phyloP scores from a whole-genome alignment of 2,888 invertebrate genomes.

The Nomada ruficornis region DNA sequence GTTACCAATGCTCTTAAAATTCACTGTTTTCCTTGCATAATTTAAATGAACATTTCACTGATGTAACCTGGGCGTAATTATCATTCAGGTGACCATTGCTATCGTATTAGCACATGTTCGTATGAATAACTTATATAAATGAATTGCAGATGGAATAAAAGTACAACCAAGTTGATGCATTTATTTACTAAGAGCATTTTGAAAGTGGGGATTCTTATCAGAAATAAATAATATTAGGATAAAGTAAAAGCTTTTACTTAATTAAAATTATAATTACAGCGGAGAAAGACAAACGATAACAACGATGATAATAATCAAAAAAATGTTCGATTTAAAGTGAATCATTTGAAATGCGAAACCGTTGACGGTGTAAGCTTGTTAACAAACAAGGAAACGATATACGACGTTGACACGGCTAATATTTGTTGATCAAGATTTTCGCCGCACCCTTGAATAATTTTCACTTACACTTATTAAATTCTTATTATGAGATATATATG shows the following conservation, averaged over 20 bases:
- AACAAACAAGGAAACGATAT: constrained; percentile 6
- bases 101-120: background rate
- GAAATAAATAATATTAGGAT: background rate
- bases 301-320: background rate
- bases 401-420: background rate
- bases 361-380: background rate
- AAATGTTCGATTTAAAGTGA: background rate
- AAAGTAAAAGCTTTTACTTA: background rate
- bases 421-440: constrained; percentile 15
- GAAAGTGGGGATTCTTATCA: background rate
- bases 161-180: background rate
- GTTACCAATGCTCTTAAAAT: too few relatives aligned
- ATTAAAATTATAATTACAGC: background rate
- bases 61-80: too few relatives aligned
- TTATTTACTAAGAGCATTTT: background rate
- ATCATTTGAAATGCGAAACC: background rate
- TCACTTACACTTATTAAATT: background rate
- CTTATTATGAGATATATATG: too few relatives aligned
- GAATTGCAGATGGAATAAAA: background rate
- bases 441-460: background rate
- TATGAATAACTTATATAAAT: background rate
- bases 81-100: too few relatives aligned
- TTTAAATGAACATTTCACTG: background rate
- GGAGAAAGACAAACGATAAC: background rate
- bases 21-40: background rate